Evolutionary conservation across 2,888 invertebrate genomes (phyloP), one percentile per base, ranked within the genome.

Genomic region (Psylliodes chrysocephalus): DNA sequence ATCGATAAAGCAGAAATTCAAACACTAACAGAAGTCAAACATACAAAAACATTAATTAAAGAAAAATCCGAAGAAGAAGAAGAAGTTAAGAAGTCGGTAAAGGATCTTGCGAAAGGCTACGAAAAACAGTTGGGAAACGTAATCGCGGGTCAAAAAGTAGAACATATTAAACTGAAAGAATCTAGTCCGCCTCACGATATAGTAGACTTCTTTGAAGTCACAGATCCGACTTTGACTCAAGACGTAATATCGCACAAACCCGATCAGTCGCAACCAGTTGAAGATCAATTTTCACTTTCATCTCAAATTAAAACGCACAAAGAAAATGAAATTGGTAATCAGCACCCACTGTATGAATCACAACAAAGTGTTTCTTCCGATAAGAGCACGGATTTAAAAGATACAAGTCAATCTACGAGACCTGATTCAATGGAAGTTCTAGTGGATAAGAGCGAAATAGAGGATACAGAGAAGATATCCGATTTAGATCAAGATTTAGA

Each of bases 371-470:
- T 75, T 17, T 78, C 78, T 10, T 77, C 79, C 1, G 78, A 78
- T 56, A 72, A 71, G 54, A 71, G 68, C 49, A 64, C 55, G 6
- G 67, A 71, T 47, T 40, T 66, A 7, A 14, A 62, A 6, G 71
- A 73, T 25, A 79, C 78, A 40, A 77, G 73, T 35, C 60, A 66
- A 28, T 75, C 81, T 15, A 77, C 81, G 2, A 83, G 82, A 74
- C 82, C 82, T 1, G 83, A 84, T 72, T 84, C 83, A 0, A 75
- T 84, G 75, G 85, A 85, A 75, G 84, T 84, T 1, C 84, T 85
- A 66, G 82, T 85, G 7, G 85, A 85, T 68, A 85, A 85, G 75
- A 83, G 84, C 69, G 85, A 85, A 75, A 77, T 81, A 25, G 84
- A 85, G 77, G 82, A 82, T 64, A 83, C 83, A 0, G 84, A 85